Base-by-base conservation (phyloP, 1,140 invertebrate genomes). In the Riptortus pedestris region DNA sequence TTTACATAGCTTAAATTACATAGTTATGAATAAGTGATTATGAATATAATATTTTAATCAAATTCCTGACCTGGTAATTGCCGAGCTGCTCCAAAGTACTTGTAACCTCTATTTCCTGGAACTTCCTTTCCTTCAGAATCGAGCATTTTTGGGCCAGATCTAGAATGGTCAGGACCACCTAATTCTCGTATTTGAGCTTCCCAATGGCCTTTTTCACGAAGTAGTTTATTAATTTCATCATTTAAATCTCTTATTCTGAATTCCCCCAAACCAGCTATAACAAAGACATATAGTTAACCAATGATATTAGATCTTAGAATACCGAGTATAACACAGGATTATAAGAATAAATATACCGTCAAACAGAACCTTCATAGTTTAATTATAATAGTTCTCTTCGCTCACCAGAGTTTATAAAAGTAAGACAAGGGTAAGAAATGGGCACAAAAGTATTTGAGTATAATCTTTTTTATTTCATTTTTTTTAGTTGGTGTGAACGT, bases 11-110 rank as follows among this genome's bases (percentile, higher is more conserved):
- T n/a, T n/a, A n/a, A n/a, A n/a, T n/a, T n/a, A n/a, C n/a, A n/a
- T n/a, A n/a, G n/a, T n/a, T n/a, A 26, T 24, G 14, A 55, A 55
- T 26, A 27, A 26, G 12, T 55, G 4, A 3, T 51, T 28, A 47
- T n/a, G n/a, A n/a, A n/a, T n/a, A n/a, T n/a, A n/a, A n/a, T n/a
- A n/a, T n/a, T n/a, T n/a, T n/a, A n/a, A n/a, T n/a, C n/a, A n/a
- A n/a, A n/a, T n/a, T n/a, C n/a, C n/a, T 68, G 73, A 84, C 83
- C 88, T 20, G 97, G 97, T 69, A 99, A 78, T 78, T 99, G 96
- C 77, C 98, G 96, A 0, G 96, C 95, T 33, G 96, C 97, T 61
- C 96, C 97, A 78, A 99, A 99, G 78, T 99, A 99, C 78, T 98
- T 98, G 73, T 99, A 99, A 0, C 97, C 96, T 71, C 92, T 83